Percentiles rank a stretch among this genome's conserved stretches.
These are phyloP conservation scores for Sciurus vulgaris DNA, from an alignment of 2,797 vertebrate species.

Conservation along the genomic window DNA sequence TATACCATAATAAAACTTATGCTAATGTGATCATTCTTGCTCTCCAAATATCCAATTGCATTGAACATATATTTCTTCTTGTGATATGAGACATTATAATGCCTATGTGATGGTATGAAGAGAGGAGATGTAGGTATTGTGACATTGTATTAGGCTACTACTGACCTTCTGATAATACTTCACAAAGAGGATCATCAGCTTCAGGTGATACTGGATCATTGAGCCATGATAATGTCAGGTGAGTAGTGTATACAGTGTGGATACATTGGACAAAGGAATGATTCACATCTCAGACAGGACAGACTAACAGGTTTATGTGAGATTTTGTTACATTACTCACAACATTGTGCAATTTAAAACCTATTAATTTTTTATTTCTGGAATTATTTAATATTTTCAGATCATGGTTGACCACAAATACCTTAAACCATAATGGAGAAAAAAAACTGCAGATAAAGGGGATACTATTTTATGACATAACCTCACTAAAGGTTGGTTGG, in stretches of 20 bases:
- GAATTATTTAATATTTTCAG: neutral
- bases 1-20: no score
- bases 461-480: neutral
- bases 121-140: neutral
- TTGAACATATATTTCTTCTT: no score
- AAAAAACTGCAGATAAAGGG: neutral
- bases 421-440: neutral
- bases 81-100: neutral
- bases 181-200: neutral
- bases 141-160: neutral
- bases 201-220: neutral
- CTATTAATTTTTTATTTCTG: neutral
- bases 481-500: neutral
- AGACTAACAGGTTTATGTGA: neutral
- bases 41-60: neutral
- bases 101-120: neutral
- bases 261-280: neutral
- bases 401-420: neutral
- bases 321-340: neutral
- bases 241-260: neutral
- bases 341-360: neutral
- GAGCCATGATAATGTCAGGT: neutral
- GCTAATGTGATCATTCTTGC: neutral
- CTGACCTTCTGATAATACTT: neutral
- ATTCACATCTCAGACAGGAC: neutral